phyloP scores from a whole-genome alignment of 2,113 vertebrate species.

The Rhineura floridana region DNA sequence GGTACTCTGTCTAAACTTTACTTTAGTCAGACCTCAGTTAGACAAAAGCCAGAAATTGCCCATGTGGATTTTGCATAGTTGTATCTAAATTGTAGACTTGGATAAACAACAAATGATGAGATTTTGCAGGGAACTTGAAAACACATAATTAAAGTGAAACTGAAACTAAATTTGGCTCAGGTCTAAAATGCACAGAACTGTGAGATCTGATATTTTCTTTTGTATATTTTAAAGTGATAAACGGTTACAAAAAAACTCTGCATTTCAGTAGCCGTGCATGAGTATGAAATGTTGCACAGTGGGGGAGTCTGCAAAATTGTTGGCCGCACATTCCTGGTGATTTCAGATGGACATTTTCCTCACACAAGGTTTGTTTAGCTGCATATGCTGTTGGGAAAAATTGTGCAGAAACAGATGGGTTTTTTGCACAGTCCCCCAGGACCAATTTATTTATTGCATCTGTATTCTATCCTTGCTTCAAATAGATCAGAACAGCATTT shows the following conservation, averaged over 20 bases:
- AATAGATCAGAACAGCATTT: neutral
- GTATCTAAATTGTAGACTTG: neutral
- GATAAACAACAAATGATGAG: neutral
- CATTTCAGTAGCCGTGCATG: neutral
- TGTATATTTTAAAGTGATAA: neutral
- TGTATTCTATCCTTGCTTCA: neutral
- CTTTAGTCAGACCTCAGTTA: no score
- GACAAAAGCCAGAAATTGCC: no score
- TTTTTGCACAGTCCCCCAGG: neutral
- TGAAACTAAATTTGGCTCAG: neutral
- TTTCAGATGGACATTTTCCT: neutral
- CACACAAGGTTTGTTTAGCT: neutral
- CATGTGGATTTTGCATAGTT: neutral
- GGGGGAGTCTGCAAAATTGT: neutral
- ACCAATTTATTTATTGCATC: neutral
- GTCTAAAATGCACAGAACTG: neutral
- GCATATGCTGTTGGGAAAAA: neutral
- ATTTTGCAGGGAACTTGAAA: neutral
- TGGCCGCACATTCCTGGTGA: neutral
- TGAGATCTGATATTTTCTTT: neutral
- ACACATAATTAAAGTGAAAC: neutral
- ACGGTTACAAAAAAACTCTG: neutral
- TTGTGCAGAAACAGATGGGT: neutral
- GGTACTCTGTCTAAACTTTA: no score
- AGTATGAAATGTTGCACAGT: neutral